Percentiles rank a stretch among this genome's conserved stretches.
Conservation (phyloP, 2,888 invertebrate species). For the Cephalotes varians region DNA sequence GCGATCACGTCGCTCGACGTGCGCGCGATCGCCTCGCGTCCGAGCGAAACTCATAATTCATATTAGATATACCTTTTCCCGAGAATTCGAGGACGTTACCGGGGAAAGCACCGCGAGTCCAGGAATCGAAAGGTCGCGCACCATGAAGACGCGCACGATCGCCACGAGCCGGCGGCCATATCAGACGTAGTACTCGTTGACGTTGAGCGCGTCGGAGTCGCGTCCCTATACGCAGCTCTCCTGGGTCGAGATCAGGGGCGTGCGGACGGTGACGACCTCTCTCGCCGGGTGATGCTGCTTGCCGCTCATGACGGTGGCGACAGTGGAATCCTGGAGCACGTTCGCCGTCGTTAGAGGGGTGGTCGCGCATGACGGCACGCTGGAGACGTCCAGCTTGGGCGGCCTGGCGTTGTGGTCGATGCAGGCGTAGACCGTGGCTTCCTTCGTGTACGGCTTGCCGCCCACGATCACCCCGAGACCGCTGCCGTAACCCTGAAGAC, state of each 20-base stretch:
- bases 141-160: slow-evolving; percentile 61
- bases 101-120: background rate
- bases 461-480: slow-evolving; percentile 82
- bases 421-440: slow-evolving; percentile 91
- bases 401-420: slow-evolving; percentile 90
- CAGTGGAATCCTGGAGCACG: slow-evolving; percentile 71
- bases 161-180: slow-evolving; percentile 61
- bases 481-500: slow-evolving; percentile 78
- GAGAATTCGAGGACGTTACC: slow-evolving; percentile 28
- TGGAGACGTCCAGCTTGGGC: slow-evolving; percentile 80
- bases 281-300: slow-evolving; percentile 82
- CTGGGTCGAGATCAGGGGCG: slow-evolving; percentile 84
- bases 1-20: slow-evolving; percentile 20
- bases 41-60: slow-evolving; percentile 22
- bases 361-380: slow-evolving; percentile 60
- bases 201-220: slow-evolving; percentile 84
- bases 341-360: slow-evolving; percentile 69
- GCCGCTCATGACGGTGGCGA: slow-evolving; percentile 66
- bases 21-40: slow-evolving; percentile 1
- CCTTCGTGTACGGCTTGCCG: slow-evolving; percentile 88
- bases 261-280: slow-evolving; percentile 85
- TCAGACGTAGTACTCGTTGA: slow-evolving; percentile 85
- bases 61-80: slow-evolving; percentile 27
- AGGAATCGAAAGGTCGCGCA: slow-evolving; percentile 19
- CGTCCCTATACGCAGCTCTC: slow-evolving; percentile 85